A percentile compares a stretch with the other conserved stretches of the same genome.
Evolutionary conservation across 2,888 invertebrate species (phyloP).

Genomic region (Chaetogeoica ovagalla): DNA sequence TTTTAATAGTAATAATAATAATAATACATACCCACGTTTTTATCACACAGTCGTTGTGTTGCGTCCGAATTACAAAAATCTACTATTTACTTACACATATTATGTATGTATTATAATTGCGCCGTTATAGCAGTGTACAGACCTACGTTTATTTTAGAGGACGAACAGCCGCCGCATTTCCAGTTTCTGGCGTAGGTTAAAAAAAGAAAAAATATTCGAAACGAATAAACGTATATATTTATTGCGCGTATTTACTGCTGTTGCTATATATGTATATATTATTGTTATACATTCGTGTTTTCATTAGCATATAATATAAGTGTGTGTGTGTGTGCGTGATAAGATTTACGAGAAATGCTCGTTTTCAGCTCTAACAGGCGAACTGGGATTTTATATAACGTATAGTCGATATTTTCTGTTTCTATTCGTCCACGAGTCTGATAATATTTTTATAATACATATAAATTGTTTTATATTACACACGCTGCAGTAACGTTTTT

Average conservation of each 20-base stretch:
- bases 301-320: not conserved
- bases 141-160: not conserved
- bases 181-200: conserved; percentile 22
- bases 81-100: too few species aligned
- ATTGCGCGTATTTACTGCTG: too few species aligned
- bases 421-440: too few species aligned
- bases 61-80: not conserved
- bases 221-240: too few species aligned
- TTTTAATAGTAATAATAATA: not conserved
- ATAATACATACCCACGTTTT: not conserved
- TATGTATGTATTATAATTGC: too few species aligned
- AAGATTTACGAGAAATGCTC: not conserved
- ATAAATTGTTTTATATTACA: too few species aligned
- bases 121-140: too few species aligned
- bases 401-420: too few species aligned
- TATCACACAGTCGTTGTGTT: not conserved
- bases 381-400: not conserved
- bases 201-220: not conserved
- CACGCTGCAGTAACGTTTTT: too few species aligned
- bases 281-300: conserved; percentile 7
- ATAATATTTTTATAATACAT: too few species aligned
- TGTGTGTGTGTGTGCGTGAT: not conserved
- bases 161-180: conserved; percentile 3
- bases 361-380: not conserved
- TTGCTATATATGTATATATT: not conserved